Base-by-base conservation (phyloP, 2,888 invertebrate genomes). In the Acanthoscelides obtectus region DNA sequence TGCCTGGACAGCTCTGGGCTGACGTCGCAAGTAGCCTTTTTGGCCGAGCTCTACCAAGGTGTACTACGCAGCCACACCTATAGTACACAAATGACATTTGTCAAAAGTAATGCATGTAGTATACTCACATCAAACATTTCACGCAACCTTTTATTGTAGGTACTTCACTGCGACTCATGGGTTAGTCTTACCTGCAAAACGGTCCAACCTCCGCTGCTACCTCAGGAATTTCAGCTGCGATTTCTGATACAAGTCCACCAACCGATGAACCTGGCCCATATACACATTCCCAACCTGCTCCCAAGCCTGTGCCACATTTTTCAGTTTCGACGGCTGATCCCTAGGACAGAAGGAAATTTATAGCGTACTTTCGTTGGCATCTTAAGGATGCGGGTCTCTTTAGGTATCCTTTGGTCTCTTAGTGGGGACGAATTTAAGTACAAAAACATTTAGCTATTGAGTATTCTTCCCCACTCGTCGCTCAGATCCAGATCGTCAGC, bases 21-120 rank as follows among this genome's bases (percentile, higher is more conserved):
- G 93, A 93, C 0, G 94, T 93, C 0, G 94, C 94, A 63, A 95
- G 86, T 64, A 94, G 88, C 64, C 93, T 87, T n/a, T 90, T 89
- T 0, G 91, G 89, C 8, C 93, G 92, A 0, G 92, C 91, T 19
- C 87, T 83, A 0, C 89, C 89, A 22, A 95, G 86, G 81, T 93
- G 92, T 12, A 95, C 89, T 65, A 93, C 91, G 80, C 95, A 95
- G 66, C 95, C 95, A 80, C 95, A 95, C 66, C 94, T 88, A 12
- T 17, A 45, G 17, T n/a, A n/a, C n/a, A n/a, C n/a, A n/a, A n/a
- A n/a, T n/a, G n/a, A n/a, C n/a, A n/a, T n/a, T n/a, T n/a, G n/a
- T n/a, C n/a, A n/a, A n/a, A n/a, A n/a, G n/a, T n/a, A n/a, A n/a
- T n/a, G n/a, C n/a, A n/a, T n/a, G n/a, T n/a, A n/a, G n/a, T n/a